Percentiles rank a stretch among this genome's conserved stretches.
Evolutionary conservation across 2,797 vertebrate genomes (phyloP).

Genomic region (Ambastaia sidthimunki): DNA sequence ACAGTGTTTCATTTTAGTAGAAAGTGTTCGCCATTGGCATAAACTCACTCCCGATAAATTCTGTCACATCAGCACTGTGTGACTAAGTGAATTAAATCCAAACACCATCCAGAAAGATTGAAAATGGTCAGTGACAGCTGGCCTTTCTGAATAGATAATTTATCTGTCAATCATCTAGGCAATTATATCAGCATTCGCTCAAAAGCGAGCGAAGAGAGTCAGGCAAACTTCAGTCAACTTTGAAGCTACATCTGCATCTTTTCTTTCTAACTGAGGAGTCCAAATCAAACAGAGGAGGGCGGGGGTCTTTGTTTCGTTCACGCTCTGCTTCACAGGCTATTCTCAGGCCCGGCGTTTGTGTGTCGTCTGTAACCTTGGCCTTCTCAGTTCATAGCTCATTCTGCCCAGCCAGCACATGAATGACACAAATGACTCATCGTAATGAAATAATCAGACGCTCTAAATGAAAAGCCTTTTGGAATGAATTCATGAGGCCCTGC

Average conservation of each 20-base stretch:
- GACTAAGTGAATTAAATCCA: conserved; percentile 50
- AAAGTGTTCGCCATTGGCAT: conserved; percentile 32
- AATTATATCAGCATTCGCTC: conserved; percentile 36
- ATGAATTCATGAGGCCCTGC: conserved; percentile 48
- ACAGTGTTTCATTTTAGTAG: conserved; percentile 31
- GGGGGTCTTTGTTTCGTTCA: conserved; percentile 39
- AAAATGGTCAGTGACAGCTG: conserved; percentile 48
- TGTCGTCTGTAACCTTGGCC: conserved; percentile 31
- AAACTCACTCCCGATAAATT: conserved; percentile 38
- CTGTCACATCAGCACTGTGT: conserved; percentile 48
- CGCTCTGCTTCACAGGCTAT: neutral
- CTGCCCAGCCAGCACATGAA: conserved; percentile 22
- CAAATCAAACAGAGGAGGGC: conserved; percentile 1
- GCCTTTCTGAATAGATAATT: conserved; percentile 47
- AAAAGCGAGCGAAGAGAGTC: neutral
- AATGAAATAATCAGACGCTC: conserved; percentile 60
- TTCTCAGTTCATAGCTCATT: conserved; percentile 45
- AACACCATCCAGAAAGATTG: conserved; percentile 41
- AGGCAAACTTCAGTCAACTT: neutral
- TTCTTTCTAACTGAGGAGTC: neutral
- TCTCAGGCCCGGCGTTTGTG: neutral
- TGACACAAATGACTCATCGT: conserved; percentile 54
- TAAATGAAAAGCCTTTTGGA: conserved; percentile 51
- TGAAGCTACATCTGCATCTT: neutral
- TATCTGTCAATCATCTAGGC: conserved; percentile 46